Base-by-base conservation (phyloP, 2,888 invertebrate genomes). In the Philopedon plagiatum region DNA sequence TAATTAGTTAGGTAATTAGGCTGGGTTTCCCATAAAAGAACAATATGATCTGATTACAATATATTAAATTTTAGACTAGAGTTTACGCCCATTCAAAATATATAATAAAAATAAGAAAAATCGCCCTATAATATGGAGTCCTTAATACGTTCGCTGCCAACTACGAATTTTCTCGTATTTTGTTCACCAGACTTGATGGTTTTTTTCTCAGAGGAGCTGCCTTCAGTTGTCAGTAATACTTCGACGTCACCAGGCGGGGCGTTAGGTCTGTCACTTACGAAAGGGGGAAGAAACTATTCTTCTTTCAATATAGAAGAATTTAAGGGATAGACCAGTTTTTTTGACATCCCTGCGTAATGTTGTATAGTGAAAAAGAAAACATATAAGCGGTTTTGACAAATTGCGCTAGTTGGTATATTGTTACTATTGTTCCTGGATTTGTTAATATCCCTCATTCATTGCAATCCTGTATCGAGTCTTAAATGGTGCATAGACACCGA, bases 281-380 rank as follows among this genome's bases (percentile, higher is more conserved):
- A 54, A 54, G 11, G 21, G 3, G 23, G 23, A 54, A 54, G 49
- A 49, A 49, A 49, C 2, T 26, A 3, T 26, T 54, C 54, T 54
- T 54, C 54, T 54, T 54, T 54, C 19, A 54, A 54, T 54, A 54
- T 54, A 54, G 11, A 54, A 2, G 54, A 54, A 23, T 54, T 54
- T 11, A 54, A 23, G 54, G 54, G 54, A 23, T 54, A 54, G 2
- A 23, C 26, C 26, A 26, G 26, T 26, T 26, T 26, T 26, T 3
- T 26, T 26, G 7, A 26, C n/a, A n/a, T n/a, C n/a, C n/a, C n/a
- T n/a, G n/a, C n/a, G n/a, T n/a, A n/a, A n/a, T n/a, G n/a, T 54
- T 54, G 21, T 54, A 23, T 23, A 5, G 54, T 54, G 54, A 54
- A 54, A 54, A 23, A 54, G 54, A 19, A 54, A 5, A n/a, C 26